Evolutionary conservation across 2,797 vertebrate genomes (phyloP), one percentile per base, ranked within the genome.

Genomic region (Pantherophis vulpinus): DNA sequence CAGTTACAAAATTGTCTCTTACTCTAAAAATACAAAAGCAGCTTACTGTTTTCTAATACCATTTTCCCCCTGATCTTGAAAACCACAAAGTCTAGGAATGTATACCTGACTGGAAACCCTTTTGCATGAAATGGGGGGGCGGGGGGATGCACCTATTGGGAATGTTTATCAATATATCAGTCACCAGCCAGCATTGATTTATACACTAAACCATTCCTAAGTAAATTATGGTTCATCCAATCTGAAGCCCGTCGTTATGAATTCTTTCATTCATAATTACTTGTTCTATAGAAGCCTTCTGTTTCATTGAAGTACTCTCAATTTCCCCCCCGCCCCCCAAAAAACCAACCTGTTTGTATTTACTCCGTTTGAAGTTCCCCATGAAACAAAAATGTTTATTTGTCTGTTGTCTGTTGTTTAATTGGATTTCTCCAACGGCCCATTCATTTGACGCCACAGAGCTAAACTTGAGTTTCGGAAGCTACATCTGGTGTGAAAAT

Each of bases 401-500:
- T 86, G 18, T 91, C 94, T 92, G 20, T 59, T 92, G 20, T 59
- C 9, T 60, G 90, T 90, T 86, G 23, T 66, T 70, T 90, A 70
- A 91, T 86, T 93, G 92, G 86, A 91, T 86, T 93, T 93, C 93
- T 93, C 93, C 92, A 94, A 88, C 63, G 91, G 96, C 90, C 94
- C 5, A 0, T 90, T 97, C 92, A 56, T 94, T 94, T 58, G 93
- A 95, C 95, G 94, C 92, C 92, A 63, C 66, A 74, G n/a, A 96
- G 94, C 96, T 96, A 95, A 97, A 96, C 96, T 94, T 93, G 93
- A 66, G 93, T 95, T 96, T 93, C 91, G 12, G 91, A 96, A 95
- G 94, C 96, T 98, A 94, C 97, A 97, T 97, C 97, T 98, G 97
- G 95, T 97, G 95, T 1, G 2, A 96, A 66, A 96, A 93, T 89